phyloP scores from a whole-genome alignment of 1,140 invertebrate species.

The Melitaea cinxia region DNA sequence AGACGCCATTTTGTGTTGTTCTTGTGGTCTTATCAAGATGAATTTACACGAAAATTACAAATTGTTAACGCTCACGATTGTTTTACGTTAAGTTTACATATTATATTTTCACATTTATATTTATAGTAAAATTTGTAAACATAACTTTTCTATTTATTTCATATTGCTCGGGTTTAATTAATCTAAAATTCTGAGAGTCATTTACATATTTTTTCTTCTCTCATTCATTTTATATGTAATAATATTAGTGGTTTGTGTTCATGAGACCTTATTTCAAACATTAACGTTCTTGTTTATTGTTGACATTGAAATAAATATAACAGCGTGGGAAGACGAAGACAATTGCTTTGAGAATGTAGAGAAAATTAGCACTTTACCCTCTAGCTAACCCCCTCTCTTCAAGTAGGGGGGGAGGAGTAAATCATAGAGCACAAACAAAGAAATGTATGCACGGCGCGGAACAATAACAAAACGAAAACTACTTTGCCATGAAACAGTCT shows the following conservation, averaged over 20 bases:
- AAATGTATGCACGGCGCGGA: too few relatives aligned
- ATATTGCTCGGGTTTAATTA: too few relatives aligned
- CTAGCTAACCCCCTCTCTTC: background rate
- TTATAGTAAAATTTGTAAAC: too few relatives aligned
- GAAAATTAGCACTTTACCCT: slow-evolving; percentile 15
- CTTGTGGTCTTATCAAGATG: background rate
- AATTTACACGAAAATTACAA: background rate
- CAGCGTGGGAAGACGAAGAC: slow-evolving; percentile 18
- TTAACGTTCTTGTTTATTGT: slow-evolving; percentile 1
- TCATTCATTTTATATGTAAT: too few relatives aligned
- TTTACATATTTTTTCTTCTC: too few relatives aligned
- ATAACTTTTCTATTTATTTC: too few relatives aligned
- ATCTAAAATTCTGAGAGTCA: too few relatives aligned
- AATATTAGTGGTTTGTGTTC: too few relatives aligned
- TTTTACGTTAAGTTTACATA: too few relatives aligned
- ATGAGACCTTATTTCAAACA: slow-evolving; percentile 3
- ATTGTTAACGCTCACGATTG: background rate
- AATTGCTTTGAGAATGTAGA: slow-evolving; percentile 18
- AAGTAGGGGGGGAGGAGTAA: background rate
- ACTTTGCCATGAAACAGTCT: slow-evolving; percentile 2
- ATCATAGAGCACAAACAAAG: background rate
- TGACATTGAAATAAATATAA: slow-evolving; percentile 25
- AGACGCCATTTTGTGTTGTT: background rate
- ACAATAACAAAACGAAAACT: too few relatives aligned
- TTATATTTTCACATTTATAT: too few relatives aligned